Conservation (phyloP, 1,140 invertebrate species). For the Pogonomyrmex californicus region DNA sequence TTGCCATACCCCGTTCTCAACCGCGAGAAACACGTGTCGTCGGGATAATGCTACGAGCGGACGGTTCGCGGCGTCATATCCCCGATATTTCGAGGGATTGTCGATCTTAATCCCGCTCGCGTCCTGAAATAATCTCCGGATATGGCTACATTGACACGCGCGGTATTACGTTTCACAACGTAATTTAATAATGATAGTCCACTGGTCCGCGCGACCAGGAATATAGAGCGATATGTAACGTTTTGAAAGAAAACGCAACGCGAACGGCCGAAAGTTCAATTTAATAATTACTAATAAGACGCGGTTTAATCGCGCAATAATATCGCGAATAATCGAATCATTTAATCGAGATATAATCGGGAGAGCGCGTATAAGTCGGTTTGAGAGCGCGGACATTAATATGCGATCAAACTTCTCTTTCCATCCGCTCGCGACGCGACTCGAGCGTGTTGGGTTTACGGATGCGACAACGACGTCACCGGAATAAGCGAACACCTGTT, state of each 20-base stretch:
- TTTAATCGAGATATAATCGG: background rate
- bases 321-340: background rate
- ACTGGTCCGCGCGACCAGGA: background rate
- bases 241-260: background rate
- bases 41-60: background rate
- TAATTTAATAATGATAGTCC: background rate
- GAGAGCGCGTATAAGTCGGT: background rate
- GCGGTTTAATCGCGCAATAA: background rate
- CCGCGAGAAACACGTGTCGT: constrained; percentile 28
- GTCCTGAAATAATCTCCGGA: constrained; percentile 10
- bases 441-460: constrained; percentile 35
- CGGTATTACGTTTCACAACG: no score
- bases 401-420: constrained; percentile 30
- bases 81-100: background rate
- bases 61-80: background rate
- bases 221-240: background rate
- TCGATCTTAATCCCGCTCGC: background rate
- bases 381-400: constrained; percentile 29
- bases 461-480: constrained; percentile 48
- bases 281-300: background rate
- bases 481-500: constrained; percentile 60
- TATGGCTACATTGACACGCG: background rate
- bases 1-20: background rate
- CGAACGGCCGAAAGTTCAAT: background rate
- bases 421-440: constrained; percentile 15